Conservation (phyloP, 2,888 invertebrate species). For the Leucophora obtusa region DNA sequence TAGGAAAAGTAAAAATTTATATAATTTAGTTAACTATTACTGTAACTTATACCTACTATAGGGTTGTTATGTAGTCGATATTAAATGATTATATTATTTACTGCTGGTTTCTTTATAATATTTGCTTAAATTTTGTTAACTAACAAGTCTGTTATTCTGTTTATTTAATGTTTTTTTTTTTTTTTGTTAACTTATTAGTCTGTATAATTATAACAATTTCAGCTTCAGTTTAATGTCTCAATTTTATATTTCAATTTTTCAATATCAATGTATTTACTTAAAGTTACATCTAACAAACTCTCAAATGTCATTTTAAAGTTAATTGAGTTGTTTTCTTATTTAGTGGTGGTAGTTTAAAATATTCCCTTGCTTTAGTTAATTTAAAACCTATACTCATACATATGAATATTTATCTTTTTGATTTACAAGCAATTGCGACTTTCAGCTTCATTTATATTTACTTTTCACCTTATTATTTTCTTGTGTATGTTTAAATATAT, state of each 20-base stretch:
- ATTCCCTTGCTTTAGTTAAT: constrained; percentile 19
- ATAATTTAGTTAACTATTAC: no score
- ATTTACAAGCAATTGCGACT: constrained; percentile 58
- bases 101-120: no score
- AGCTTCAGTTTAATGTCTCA: constrained; percentile 35
- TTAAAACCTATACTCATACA: neutral
- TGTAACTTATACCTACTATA: no score
- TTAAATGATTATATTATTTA: no score
- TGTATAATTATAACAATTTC: constrained; percentile 33
- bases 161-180: neutral
- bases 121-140: no score
- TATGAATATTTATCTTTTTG: constrained; percentile 56
- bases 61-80: no score
- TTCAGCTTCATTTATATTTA: constrained; percentile 62
- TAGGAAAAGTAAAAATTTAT: no score
- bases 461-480: constrained; percentile 46
- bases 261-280: constrained; percentile 29
- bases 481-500: constrained; percentile 5
- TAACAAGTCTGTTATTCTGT: constrained; percentile 15
- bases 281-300: constrained; percentile 2
- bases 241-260: constrained; percentile 18
- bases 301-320: constrained; percentile 50
- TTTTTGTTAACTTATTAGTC: neutral
- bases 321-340: constrained; percentile 55
- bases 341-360: neutral